Base-by-base conservation (phyloP, 2,113 vertebrate genomes). In the Australoheros scitulus region DNA sequence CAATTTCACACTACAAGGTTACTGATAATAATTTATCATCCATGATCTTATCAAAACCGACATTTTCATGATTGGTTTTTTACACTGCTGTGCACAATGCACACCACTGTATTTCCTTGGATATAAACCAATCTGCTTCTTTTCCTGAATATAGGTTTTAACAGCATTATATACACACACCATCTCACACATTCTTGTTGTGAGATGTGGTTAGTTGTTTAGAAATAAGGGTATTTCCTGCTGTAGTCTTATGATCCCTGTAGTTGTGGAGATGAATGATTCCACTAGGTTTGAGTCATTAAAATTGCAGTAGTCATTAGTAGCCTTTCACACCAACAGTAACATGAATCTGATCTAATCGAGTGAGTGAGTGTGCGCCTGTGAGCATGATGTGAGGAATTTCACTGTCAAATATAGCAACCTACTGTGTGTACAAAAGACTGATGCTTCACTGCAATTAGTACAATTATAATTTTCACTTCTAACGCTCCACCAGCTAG, bases 261-360 rank as follows among this genome's bases (percentile, higher is more conserved):
- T 24, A 47, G 81, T 80, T 59, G 4, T 32, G 57, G 36, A 89
- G 72, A 85, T 78, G 41, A 55, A 90, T 85, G 85, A 86, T 79
- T 86, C 43, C 52, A 50, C 58, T 32, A 3, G 9, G 56, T 84
- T 82, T 83, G 64, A 85, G 64, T 89, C 64, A 92, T 89, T 88
- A 88, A 79, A 91, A 61, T 82, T 88, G 79, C 82, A 90, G 88
- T 75, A 84, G 83, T 81, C 88, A 88, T 92, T 81, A 83, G 77
- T 34, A 43, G 82, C 64, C 60, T 87, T 90, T 85, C 85, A 91
- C 64, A 60, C 63, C 20, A 82, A 64, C 57, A 83, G 74, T 76
- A 87, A 86, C 84, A 77, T 61, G 43, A 82, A 85, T 87, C 81
- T 84, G 75, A 84, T 77, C 72, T 74, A 84, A 85, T 85, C 55